Conservation (phyloP, 2,797 vertebrate genomes). For the Coendou prehensilis region DNA sequence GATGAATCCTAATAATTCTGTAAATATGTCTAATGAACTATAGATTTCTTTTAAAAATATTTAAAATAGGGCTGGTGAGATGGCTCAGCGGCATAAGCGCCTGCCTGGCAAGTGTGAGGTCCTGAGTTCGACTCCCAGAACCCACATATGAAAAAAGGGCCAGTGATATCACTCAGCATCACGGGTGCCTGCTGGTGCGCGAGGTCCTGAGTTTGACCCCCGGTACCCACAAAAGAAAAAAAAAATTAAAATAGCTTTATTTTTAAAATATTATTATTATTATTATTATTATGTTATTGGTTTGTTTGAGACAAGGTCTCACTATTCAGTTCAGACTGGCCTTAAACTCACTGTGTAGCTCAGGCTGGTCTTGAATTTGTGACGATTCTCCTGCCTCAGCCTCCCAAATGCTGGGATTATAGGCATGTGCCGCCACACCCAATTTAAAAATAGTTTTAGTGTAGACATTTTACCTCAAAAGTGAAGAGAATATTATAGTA, state of each 20-base stretch:
- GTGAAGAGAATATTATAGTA: not conserved
- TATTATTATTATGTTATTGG: not conserved
- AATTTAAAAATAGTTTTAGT: slow-evolving; percentile 6
- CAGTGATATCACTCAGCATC: no score
- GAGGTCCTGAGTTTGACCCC: no score
- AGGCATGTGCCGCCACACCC: not conserved
- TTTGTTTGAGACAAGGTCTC: not conserved
- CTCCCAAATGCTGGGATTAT: not conserved
- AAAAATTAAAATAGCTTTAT: not conserved
- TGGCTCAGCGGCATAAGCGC: no score
- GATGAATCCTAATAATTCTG: not conserved
- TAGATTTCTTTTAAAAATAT: not conserved
- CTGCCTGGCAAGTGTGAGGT: no score
- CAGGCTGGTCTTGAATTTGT: not conserved
- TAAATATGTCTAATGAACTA: slow-evolving; percentile 13
- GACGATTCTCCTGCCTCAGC: not conserved
- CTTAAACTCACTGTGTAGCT: not conserved
- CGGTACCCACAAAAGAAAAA: no score
- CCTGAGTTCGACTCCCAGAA: no score
- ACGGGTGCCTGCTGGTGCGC: no score
- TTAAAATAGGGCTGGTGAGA: not conserved
- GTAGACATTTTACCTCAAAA: not conserved
- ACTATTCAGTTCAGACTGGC: not conserved
- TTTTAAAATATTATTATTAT: not conserved
- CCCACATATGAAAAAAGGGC: no score